Evolutionary conservation across 53 echinoderm and acorn worm genomes (phyloP).

Genomic region (Echinometra lucunter): DNA sequence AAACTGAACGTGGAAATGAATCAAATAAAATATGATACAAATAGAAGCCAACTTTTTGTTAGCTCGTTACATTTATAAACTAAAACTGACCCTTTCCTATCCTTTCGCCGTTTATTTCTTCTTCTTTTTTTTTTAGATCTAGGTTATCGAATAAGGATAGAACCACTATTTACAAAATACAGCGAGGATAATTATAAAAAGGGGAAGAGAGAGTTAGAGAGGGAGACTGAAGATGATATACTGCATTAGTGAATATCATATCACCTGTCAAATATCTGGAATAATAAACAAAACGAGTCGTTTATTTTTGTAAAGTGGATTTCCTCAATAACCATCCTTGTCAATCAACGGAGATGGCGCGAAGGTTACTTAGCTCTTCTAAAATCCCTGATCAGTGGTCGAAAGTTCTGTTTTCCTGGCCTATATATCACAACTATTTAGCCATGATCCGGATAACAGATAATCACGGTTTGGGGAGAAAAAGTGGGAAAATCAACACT

Average conservation of each 20-base stretch:
- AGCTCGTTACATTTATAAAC: no score
- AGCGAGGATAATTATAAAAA: no score
- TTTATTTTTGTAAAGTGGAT: constrained; percentile 35
- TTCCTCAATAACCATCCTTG: constrained; percentile 39
- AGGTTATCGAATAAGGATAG: no score
- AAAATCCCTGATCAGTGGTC: background rate
- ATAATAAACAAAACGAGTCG: background rate
- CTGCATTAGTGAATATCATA: background rate
- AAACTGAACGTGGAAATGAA: no score
- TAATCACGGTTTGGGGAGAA: constrained; percentile 39
- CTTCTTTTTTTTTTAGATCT: no score
- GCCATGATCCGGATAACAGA: constrained; percentile 14
- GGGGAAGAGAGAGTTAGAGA: no score
- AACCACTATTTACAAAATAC: no score
- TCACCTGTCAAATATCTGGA: background rate
- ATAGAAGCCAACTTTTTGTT: no score
- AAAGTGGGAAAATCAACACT: constrained; percentile 45
- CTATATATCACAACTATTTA: constrained; percentile 46
- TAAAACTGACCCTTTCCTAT: no score
- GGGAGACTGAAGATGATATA: no score
- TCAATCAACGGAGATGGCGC: background rate
- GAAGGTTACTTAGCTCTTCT: constrained; percentile 8
- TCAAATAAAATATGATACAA: no score
- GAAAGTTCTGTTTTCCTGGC: background rate
- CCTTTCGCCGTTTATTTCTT: no score